phyloP scores from a whole-genome alignment of 37 sponge, comb jelly and placozoan genomes.

The Halichondria panicea region DNA sequence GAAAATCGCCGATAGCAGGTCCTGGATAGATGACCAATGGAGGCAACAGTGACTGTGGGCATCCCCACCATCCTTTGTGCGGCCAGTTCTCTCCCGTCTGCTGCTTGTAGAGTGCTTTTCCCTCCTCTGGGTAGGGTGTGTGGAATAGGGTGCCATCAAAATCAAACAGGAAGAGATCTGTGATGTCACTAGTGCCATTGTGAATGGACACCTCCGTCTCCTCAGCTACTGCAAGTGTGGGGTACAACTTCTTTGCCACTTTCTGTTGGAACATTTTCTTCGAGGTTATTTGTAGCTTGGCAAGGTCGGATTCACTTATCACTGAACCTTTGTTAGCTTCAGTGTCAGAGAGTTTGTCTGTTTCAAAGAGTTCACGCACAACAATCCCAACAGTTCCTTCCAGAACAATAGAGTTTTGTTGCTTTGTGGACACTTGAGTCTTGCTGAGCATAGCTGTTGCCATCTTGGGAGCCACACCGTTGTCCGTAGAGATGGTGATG shows the following conservation, averaged over 20 bases:
- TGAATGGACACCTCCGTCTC: slow-evolving; percentile 23
- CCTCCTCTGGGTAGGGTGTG: slow-evolving; percentile 61
- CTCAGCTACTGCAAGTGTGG: slow-evolving; percentile 4
- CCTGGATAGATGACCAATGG: slow-evolving; percentile 71
- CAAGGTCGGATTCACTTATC: no score
- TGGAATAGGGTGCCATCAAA: slow-evolving; percentile 87
- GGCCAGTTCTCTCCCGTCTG: slow-evolving; percentile 72
- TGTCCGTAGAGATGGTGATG: slow-evolving; percentile 76
- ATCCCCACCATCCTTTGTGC: slow-evolving; percentile 59
- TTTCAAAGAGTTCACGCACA: neutral
- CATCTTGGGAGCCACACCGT: slow-evolving; percentile 39
- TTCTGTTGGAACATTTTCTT: no score
- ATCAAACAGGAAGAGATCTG: slow-evolving; percentile 80
- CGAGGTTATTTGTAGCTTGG: no score
- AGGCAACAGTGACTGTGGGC: slow-evolving; percentile 77
- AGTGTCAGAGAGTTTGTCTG: neutral
- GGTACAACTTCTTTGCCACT: no score
- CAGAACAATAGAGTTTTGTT: neutral
- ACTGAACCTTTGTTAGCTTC: no score
- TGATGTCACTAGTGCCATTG: slow-evolving; percentile 53
- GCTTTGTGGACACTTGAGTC: neutral
- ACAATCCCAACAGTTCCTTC: slow-evolving; percentile 57
- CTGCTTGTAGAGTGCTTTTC: slow-evolving; percentile 58
- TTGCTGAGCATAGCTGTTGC: slow-evolving; percentile 69
- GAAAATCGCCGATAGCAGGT: slow-evolving; percentile 72